Percentiles rank a stretch among this genome's conserved stretches.
phyloP scores from a whole-genome alignment of 1,140 invertebrate genomes.

The Drosophila suzukii region DNA sequence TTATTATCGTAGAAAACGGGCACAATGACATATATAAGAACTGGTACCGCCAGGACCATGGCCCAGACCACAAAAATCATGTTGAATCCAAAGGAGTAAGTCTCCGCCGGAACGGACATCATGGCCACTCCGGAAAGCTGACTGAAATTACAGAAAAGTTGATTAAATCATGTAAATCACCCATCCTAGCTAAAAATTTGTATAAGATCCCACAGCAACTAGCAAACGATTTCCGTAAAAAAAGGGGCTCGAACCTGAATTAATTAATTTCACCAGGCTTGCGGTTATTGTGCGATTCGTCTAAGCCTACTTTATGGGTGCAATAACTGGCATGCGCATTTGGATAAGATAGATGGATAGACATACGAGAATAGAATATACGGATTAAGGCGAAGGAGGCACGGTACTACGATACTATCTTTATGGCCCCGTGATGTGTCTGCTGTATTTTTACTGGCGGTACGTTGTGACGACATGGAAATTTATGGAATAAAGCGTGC shows the following conservation, averaged over 20 bases:
- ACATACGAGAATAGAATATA: conserved; percentile 22
- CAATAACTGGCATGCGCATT: conserved; percentile 19
- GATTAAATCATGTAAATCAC: background rate
- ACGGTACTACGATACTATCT: conserved; percentile 12
- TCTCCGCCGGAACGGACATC: conserved; percentile 92
- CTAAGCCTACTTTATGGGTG: conserved; percentile 18
- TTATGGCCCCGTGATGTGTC: conserved; percentile 9
- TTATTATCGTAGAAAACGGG: conserved; percentile 93
- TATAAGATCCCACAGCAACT: background rate
- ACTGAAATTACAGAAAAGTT: conserved; percentile 80
- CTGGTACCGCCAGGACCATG: conserved; percentile 88
- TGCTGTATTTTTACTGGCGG: background rate
- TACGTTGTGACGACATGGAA: conserved; percentile 26
- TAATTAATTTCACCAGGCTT: conserved; percentile 23
- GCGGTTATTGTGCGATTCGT: conserved; percentile 19
- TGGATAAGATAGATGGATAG: conserved; percentile 30
- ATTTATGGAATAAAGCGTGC: conserved; percentile 19
- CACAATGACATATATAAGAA: conserved; percentile 89
- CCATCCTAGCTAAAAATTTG: background rate
- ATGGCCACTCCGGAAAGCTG: conserved; percentile 93
- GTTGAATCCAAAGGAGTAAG: conserved; percentile 91
- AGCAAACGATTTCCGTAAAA: conserved; percentile 13
- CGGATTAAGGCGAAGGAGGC: conserved; percentile 1
- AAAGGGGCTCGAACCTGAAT: conserved; percentile 33
- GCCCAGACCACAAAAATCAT: conserved; percentile 87